Conservation (phyloP, 2,888 invertebrate species). For the Conchocele bisecta region DNA sequence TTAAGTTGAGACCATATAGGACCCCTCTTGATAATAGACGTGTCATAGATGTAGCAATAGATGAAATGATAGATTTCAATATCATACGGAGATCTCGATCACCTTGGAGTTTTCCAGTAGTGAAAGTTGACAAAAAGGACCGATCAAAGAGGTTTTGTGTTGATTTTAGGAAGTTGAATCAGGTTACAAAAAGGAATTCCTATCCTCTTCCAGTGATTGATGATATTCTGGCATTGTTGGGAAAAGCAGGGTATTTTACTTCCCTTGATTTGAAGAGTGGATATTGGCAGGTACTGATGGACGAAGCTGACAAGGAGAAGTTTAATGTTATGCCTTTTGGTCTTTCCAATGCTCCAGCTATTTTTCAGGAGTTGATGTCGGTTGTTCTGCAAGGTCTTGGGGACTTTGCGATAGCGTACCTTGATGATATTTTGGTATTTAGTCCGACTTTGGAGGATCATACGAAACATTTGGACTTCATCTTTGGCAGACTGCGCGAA, state of each 20-base stretch:
- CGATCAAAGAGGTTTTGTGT: constrained; percentile 33
- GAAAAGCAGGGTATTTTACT: constrained; percentile 8
- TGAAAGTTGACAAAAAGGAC: constrained; percentile 43
- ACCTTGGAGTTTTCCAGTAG: constrained; percentile 47
- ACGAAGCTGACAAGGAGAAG: constrained; percentile 5
- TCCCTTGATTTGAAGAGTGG: constrained; percentile 3
- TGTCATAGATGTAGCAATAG: constrained; percentile 43
- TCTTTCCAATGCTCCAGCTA: constrained; percentile 26
- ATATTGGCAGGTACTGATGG: constrained; percentile 12
- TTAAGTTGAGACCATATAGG: constrained; percentile 35
- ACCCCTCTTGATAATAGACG: constrained; percentile 41
- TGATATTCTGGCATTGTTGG: constrained; percentile 18
- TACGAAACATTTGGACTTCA: constrained; percentile 23
- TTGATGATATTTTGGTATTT: constrained; percentile 55
- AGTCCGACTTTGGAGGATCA: constrained; percentile 44
- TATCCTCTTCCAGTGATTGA: constrained; percentile 36
- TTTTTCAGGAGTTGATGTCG: constrained; percentile 34
- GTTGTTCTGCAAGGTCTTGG: constrained; percentile 35
- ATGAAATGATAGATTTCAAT: constrained; percentile 49
- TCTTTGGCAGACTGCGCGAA: constrained; percentile 34
- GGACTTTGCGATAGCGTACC: constrained; percentile 35
- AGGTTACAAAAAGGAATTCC: constrained; percentile 29
- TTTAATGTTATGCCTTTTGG: constrained; percentile 43
- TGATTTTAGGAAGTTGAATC: constrained; percentile 26
- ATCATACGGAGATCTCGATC: constrained; percentile 37